Base-by-base conservation (phyloP, 2,113 vertebrate genomes). In the Pseudopipra pipra region DNA sequence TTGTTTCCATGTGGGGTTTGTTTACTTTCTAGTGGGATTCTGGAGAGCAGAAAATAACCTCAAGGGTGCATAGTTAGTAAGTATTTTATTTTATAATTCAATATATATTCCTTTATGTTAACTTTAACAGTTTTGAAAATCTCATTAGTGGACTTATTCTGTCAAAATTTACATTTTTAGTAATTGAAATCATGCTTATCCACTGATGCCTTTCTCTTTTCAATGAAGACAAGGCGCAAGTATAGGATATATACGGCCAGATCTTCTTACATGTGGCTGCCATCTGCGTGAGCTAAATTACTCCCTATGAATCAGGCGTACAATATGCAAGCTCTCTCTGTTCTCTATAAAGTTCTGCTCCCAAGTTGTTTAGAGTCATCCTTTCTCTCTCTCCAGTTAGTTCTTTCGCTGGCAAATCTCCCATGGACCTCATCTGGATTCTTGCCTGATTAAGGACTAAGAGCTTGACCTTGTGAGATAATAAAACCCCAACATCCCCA, bases 361-460 rank as follows among this genome's bases (percentile, higher is more conserved):
- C 86, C 61, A 93, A 25, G 83, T 85, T 94, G 85, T 95, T 96
- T 89, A 54, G 85, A 93, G 80, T 75, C 79, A 92, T 94, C 86
- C 75, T 84, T 95, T 95, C 76, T 97, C 78, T 39, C 74, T 95
- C 81, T 91, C 49, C 56, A 16, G 93, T 94, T 94, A 92, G 91
- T 68, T 54, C 44, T 85, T 95, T 82, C 84, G 83, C 76, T 96
- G 95, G 88, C 86, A 94, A 6, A 47, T 93, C 41, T 88, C 88
- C 85, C 49, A 18, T 62, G 54, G 86, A 78, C 76, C 37, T 96
- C 92, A 78, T 81, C 90, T 95, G 90, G 90, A 85, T 78, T 82
- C 49, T 87, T 95, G 88, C 92, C 92, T 95, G 90, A 95, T 96
- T 89, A 90, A 90, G 76, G 93, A 78, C 73, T 94, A 75, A 81